These are phyloP conservation scores for Argyrosomus japonicus DNA, from an alignment of 2,113 vertebrate species.

Conservation along the genomic window DNA sequence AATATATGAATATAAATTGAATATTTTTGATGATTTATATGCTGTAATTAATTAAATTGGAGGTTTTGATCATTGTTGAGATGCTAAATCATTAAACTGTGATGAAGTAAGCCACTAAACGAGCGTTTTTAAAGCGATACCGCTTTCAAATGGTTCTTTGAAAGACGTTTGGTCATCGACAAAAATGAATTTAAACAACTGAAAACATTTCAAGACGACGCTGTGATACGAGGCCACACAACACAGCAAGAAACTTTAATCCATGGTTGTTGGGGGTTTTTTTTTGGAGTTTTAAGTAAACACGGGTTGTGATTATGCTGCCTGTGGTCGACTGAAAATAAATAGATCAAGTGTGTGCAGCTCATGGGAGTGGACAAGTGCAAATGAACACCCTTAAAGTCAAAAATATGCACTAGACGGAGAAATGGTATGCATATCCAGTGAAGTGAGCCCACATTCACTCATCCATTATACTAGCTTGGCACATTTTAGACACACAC, in stretches of 20 bases:
- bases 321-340: conserved; percentile 44
- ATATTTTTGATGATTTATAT: background rate
- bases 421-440: conserved; percentile 59
- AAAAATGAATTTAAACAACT: too few species aligned
- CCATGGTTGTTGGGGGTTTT: background rate
- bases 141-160: background rate
- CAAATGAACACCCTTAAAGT: conserved; percentile 53
- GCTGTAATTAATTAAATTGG: conserved; percentile 14
- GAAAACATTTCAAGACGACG: too few species aligned
- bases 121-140: background rate
- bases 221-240: background rate
- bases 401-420: conserved; percentile 53
- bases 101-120: background rate
- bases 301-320: background rate
- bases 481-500: conserved; percentile 62
- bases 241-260: background rate
- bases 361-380: conserved; percentile 58
- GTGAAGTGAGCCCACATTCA: conserved; percentile 64
- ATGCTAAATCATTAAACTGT: background rate
- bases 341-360: conserved; percentile 46
- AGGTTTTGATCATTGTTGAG: conserved; percentile 12
- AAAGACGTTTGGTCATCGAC: background rate
- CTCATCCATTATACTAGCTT: conserved; percentile 66
- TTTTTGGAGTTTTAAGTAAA: conserved; percentile 9
- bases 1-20: background rate